Evolutionary conservation across 1,140 invertebrate species (phyloP), one percentile per base, ranked within the genome.

Genomic region (Bathynomus jamesi): DNA sequence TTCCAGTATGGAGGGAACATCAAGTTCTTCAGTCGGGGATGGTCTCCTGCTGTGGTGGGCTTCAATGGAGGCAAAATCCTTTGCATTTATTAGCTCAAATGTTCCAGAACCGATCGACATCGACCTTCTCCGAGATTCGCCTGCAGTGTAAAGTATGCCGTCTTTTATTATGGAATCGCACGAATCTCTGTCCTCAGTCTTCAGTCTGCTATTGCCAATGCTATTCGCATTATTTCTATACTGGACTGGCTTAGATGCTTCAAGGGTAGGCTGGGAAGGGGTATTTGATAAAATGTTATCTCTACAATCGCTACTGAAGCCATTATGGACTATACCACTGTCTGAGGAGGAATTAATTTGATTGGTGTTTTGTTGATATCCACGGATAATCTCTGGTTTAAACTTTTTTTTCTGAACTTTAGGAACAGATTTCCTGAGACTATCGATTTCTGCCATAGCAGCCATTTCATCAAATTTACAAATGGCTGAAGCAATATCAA

Each of bases 21-120:
- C 46, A 64, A 73, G 68, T 63, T 24, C 29, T 67, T 53, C 32
- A 5, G 61, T 28, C 13, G 60, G 21, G 28, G 70, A 72, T 4
- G 24, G 28, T 32, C 60, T 67, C 31, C 80, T 64, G 79, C 79
- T 24, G 79, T 83, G 71, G 82, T 84, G 28, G 78, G 83, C 82
- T 74, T 83, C 82, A 65, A 85, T 84, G 53, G 78, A 80, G 0
- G 82, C 82, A 73, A 85, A 86, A 71, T 86, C 85, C 27, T 82
- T 79, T 0, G 83, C 82, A 28, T 82, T 78, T 70, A 85, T 85
- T 25, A 85, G 73, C 65, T 85, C 82, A 69, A 85, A 85, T 28
- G 80, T 81, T 64, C 80, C 82, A 31, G 79, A 81, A 28, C 79
- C 75, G 10, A 79, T 79, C 13, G 75, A 74, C 29, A 76, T 78